phyloP scores from a whole-genome alignment of 2,113 vertebrate genomes.

The Murina feae region DNA sequence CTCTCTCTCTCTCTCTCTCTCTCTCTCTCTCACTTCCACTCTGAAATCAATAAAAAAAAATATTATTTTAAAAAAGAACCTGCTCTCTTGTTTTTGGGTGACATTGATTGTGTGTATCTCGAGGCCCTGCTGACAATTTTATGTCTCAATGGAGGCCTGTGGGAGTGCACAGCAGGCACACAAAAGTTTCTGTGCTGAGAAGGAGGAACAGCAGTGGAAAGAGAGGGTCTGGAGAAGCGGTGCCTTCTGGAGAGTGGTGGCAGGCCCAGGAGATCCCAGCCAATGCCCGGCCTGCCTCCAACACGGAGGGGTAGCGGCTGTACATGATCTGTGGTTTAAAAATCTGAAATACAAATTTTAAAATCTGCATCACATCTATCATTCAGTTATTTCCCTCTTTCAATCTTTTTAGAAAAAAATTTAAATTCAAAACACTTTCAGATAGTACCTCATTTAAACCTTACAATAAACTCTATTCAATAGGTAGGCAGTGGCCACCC shows the following conservation, averaged over 20 bases:
- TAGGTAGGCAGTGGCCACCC: no score
- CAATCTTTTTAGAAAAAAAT: background rate
- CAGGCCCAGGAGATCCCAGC: background rate
- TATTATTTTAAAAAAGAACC: background rate
- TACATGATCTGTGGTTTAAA: background rate
- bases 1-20: no score
- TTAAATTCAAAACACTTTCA: background rate
- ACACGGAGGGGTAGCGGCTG: background rate
- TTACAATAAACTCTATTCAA: background rate
- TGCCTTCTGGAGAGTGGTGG: accelerated
- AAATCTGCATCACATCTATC: background rate
- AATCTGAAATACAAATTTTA: background rate
- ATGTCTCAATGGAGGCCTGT: background rate
- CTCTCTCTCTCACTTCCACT: no score
- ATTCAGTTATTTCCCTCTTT: conserved; percentile 3
- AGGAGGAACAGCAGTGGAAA: background rate
- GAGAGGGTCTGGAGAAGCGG: background rate
- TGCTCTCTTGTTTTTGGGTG: background rate
- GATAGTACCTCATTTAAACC: background rate
- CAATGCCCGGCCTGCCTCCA: background rate
- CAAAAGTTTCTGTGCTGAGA: background rate
- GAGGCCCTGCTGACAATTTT: background rate
- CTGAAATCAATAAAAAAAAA: no score
- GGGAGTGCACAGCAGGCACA: accelerated
- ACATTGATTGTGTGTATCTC: background rate